Evolutionary conservation across 2,113 vertebrate genomes (phyloP), one percentile per base, ranked within the genome.

Genomic region (Cheilinus undulatus): DNA sequence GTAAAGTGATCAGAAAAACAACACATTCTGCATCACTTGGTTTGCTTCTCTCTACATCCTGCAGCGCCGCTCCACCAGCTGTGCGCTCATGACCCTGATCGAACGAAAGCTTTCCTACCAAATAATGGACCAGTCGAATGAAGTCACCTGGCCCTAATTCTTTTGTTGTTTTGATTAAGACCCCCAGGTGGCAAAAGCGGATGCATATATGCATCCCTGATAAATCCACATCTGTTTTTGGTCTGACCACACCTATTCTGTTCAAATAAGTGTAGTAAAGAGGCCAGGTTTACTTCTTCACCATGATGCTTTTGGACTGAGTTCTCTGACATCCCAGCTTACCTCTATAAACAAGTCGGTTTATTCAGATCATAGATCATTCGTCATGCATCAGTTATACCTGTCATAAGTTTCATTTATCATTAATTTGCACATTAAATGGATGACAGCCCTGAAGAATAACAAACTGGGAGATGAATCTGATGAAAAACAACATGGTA

Each of bases 391-490:
- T 36, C 60, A 73, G 20, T 53, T 2, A 56, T 34, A 51, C 49
- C 48, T 48, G 2, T 32, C 38, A 6, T 49, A 7, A 22, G 52
- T 32, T 45, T 58, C 61, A 19, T 40, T 17, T 22, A 20, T 56
- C 46, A 69, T 54, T 59, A 48, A 60, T 63, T 84, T 75, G 82
- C 48, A 81, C 57, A 11, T n/a, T 10, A 50, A 46, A 54, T 40
- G 65, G 80, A 59, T 42, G 59, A 72, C 19, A 5, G 52, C 23
- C 30, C 12, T 15, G n/a, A 54, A 46, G 50, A 80, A 46, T 42
- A 12, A 17, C 15, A 19, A 60, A 51, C 5, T 54, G 28, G 52
- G 70, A 81, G 58, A 69, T 22, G 3, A 58, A 48, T 38, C 45
- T 2, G 27, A 65, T 19, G 46, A 34, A 27, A 69, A 49, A 26